A percentile compares a stretch with the other conserved stretches of the same genome.
Conservation (phyloP, 2,113 vertebrate genomes). For the Dromiciops gliroides region DNA sequence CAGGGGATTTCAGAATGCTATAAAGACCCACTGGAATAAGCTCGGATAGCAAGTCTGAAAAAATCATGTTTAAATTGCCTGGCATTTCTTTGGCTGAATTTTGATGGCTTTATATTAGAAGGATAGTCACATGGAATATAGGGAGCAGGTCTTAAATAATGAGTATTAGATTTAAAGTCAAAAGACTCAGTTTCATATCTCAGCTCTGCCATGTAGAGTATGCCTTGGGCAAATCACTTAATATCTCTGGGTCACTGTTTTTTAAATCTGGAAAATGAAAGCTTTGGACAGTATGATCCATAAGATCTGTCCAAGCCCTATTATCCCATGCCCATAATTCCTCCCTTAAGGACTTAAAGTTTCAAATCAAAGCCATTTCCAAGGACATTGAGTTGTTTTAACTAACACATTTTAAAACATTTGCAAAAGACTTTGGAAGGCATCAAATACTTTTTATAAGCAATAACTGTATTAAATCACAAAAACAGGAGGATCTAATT, state of each 20-base stretch:
- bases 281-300: neutral
- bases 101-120: neutral
- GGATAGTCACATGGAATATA: neutral
- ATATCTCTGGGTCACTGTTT: neutral
- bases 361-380: neutral
- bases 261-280: neutral
- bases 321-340: neutral
- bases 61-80: neutral
- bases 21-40: neutral
- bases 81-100: neutral
- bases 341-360: neutral
- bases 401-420: neutral
- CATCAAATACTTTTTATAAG: neutral
- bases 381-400: neutral
- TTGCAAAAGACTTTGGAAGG: neutral
- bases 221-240: neutral
- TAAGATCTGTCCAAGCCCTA: neutral
- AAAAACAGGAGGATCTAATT: neutral
- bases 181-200: neutral
- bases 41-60: neutral
- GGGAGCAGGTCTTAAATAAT: neutral
- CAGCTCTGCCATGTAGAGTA: neutral
- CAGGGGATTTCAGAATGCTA: neutral
- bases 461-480: neutral
- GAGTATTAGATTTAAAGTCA: neutral